Evolutionary conservation across 1,140 invertebrate genomes (phyloP).

Genomic region (Polypedilum vanderplanki): DNA sequence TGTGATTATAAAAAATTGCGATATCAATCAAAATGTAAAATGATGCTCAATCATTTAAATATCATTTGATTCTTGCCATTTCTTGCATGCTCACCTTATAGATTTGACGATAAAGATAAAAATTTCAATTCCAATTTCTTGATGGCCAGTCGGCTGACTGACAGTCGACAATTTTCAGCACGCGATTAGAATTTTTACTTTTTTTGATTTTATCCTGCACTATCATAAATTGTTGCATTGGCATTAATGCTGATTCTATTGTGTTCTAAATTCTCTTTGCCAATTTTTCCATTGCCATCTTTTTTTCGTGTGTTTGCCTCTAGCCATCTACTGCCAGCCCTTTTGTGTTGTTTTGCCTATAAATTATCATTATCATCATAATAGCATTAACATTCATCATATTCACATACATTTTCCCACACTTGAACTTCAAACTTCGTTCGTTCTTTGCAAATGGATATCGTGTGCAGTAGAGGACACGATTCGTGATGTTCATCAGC

Average conservation of each 20-base stretch:
- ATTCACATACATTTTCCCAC: background rate
- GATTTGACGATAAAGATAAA: background rate
- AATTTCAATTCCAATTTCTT: background rate
- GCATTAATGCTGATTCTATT: background rate
- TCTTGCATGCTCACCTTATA: background rate
- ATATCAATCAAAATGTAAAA: constrained; percentile 14
- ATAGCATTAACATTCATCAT: constrained; percentile 19
- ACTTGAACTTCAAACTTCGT: background rate
- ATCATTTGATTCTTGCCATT: background rate
- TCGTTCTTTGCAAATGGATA: background rate
- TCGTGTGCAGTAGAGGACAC: background rate
- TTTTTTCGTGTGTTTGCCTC: background rate
- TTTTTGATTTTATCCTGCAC: background rate
- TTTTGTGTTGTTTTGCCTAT: background rate
- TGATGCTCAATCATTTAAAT: background rate
- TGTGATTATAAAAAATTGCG: background rate
- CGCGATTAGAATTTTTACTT: background rate
- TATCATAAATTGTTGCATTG: constrained; percentile 14
- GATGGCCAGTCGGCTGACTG: background rate
- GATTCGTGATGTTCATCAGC: background rate
- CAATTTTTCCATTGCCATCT: background rate
- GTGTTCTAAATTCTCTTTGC: too few species aligned
- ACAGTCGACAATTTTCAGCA: constrained; percentile 17
- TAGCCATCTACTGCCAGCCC: background rate
- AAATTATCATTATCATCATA: constrained; percentile 9